A percentile compares a stretch with the other conserved stretches of the same genome.
These are phyloP conservation scores for Cryptocephalus moraei DNA, from an alignment of 2,888 invertebrate species.

Conservation along the genomic window DNA sequence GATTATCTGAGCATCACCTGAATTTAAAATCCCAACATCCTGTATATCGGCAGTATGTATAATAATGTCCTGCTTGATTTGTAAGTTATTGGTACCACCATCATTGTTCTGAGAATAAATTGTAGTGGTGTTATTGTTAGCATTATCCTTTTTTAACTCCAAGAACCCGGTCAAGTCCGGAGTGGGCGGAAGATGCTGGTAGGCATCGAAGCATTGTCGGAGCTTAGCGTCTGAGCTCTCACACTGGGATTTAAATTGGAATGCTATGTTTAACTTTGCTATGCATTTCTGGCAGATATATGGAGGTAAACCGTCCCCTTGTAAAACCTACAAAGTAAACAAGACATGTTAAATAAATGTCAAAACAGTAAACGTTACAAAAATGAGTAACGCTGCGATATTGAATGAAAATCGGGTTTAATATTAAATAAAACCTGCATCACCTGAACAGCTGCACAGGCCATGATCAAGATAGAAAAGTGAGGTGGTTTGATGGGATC, in stretches of 20 bases:
- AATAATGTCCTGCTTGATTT: slow-evolving; percentile 5
- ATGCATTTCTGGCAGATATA: slow-evolving; percentile 37
- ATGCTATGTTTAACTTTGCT: slow-evolving; percentile 34
- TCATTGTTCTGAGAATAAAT: slow-evolving; percentile 6
- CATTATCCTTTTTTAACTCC: slow-evolving; percentile 27
- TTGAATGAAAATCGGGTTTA: not conserved
- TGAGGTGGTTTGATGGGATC: slow-evolving; percentile 37
- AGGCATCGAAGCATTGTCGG: slow-evolving; percentile 31
- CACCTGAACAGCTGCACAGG: slow-evolving; percentile 38
- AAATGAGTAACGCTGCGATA: not conserved
- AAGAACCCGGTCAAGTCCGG: slow-evolving; percentile 29
- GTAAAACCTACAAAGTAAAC: slow-evolving; percentile 29
- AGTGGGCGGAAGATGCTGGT: slow-evolving; percentile 24
- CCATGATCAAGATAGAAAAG: slow-evolving; percentile 37
- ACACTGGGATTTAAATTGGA: slow-evolving; percentile 37
- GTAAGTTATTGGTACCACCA: slow-evolving; percentile 6
- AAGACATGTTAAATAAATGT: slow-evolving; percentile 3
- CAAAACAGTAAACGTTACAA: no score
- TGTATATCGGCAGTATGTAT: slow-evolving; percentile 3
- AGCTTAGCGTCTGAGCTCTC: slow-evolving; percentile 36
- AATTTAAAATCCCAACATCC: slow-evolving; percentile 3
- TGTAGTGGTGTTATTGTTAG: slow-evolving; percentile 8
- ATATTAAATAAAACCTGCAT: slow-evolving; percentile 4
- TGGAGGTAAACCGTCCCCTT: slow-evolving; percentile 35
- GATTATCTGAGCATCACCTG: slow-evolving; percentile 12